Percentiles rank a stretch among this genome's conserved stretches.
These are phyloP conservation scores for Andrena haemorrhoa DNA, from an alignment of 2,888 invertebrate species.

Conservation along the genomic window DNA sequence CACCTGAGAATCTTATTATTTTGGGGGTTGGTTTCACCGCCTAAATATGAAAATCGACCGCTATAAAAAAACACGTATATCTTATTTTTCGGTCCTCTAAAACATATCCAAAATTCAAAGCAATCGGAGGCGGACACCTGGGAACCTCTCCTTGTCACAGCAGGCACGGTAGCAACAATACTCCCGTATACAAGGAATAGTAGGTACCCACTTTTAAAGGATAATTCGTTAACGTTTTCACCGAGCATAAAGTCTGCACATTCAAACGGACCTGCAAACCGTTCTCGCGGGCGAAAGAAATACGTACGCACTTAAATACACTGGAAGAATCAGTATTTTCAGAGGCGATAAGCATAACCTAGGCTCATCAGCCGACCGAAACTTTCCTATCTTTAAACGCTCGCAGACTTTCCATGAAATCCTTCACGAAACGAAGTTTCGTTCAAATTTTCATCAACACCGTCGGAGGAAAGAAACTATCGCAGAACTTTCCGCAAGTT, in stretches of 20 bases:
- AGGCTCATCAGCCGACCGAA: conserved; percentile 13
- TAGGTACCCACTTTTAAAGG: no score
- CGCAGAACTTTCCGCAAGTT: conserved; percentile 54
- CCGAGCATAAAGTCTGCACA: conserved; percentile 1
- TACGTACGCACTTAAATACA: no score
- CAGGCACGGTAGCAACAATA: no score
- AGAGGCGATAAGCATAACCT: conserved; percentile 7
- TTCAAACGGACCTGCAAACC: neutral
- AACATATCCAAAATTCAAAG: no score
- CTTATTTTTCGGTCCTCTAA: no score
- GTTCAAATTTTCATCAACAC: conserved; percentile 70
- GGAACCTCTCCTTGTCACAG: no score
- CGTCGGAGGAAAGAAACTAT: conserved; percentile 33
- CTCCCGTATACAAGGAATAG: no score
- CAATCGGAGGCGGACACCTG: no score
- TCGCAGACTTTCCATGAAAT: conserved; percentile 44
- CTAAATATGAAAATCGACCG: no score
- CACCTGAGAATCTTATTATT: no score
- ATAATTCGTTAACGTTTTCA: neutral
- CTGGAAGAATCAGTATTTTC: conserved; percentile 6
- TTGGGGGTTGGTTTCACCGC: no score
- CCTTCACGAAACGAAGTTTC: conserved; percentile 46
- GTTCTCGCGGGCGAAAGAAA: neutral
- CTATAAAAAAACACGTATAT: no score
- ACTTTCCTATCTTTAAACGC: conserved; percentile 33